Percentiles rank a stretch among this genome's conserved stretches.
These are phyloP conservation scores for Gambelia wislizenii DNA, from an alignment of 2,797 vertebrate genomes.

Conservation along the genomic window DNA sequence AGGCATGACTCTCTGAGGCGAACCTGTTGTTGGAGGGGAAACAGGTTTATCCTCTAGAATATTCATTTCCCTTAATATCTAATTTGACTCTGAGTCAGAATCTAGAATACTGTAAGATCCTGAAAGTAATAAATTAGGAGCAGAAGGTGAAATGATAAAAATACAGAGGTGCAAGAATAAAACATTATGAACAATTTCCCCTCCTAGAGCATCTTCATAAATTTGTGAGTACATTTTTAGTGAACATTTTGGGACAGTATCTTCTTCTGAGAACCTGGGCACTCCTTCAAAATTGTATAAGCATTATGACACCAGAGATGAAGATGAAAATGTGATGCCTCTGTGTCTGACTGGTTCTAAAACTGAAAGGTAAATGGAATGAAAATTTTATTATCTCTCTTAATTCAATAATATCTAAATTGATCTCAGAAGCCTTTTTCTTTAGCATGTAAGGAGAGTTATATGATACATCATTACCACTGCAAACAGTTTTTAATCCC, in stretches of 20 bases:
- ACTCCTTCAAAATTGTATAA: background rate
- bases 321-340: slow-evolving; percentile 13
- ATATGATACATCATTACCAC: background rate
- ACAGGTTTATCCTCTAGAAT: too few species aligned
- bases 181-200: background rate
- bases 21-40: too few species aligned
- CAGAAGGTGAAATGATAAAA: background rate
- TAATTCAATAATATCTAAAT: slow-evolving; percentile 32
- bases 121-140: background rate
- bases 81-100: background rate
- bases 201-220: background rate
- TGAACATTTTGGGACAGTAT: background rate
- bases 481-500: background rate
- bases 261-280: background rate
- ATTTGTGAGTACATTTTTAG: background rate
- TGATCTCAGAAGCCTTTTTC: slow-evolving; percentile 21
- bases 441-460: background rate
- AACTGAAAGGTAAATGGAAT: background rate
- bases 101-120: background rate
- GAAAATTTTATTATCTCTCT: slow-evolving; percentile 18
- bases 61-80: too few species aligned
- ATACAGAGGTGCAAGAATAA: background rate
- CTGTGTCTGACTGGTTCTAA: background rate
- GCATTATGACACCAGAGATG: slow-evolving; percentile 3
- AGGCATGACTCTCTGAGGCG: too few species aligned